A percentile compares a stretch with the other conserved stretches of the same genome.
Evolutionary conservation across 2,888 invertebrate species (phyloP).

Genomic region (Danaus chrysippus): DNA sequence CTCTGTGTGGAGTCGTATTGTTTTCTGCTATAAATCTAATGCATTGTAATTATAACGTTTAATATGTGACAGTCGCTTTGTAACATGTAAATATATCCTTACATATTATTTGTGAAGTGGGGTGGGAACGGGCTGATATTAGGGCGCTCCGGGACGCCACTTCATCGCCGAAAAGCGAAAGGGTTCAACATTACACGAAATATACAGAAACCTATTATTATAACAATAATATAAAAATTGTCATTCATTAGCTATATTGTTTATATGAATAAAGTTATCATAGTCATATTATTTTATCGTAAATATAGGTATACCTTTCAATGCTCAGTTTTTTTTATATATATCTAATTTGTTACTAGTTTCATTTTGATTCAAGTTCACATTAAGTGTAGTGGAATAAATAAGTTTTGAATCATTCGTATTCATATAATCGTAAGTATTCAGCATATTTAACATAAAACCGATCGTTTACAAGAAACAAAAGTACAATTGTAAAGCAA

Average conservation of each 20-base stretch:
- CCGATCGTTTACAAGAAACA: constrained; percentile 58
- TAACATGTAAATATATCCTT: constrained; percentile 68
- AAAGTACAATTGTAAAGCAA: constrained; percentile 41
- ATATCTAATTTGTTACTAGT: too few relatives aligned
- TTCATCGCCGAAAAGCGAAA: constrained; percentile 44
- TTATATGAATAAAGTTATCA: too few relatives aligned
- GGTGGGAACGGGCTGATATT: constrained; percentile 70
- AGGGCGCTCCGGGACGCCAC: constrained; percentile 64
- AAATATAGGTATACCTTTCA: too few relatives aligned
- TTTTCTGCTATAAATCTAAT: constrained; percentile 75
- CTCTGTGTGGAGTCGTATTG: constrained; percentile 57
- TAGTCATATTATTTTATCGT: too few relatives aligned
- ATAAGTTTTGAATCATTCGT: neutral
- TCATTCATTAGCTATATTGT: too few relatives aligned
- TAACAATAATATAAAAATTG: constrained; percentile 5
- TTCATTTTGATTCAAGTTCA: too few relatives aligned
- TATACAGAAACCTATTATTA: constrained; percentile 11
- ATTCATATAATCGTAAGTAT: constrained; percentile 17
- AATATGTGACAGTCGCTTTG: constrained; percentile 74
- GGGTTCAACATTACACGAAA: constrained; percentile 41
- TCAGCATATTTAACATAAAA: constrained; percentile 23
- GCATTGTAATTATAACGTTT: constrained; percentile 72
- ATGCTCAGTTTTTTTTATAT: too few relatives aligned
- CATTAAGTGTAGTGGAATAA: too few relatives aligned
- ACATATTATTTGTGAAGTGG: constrained; percentile 55